These are phyloP conservation scores for Imbricaverruca yamaguchii DNA, from an alignment of 2,888 invertebrate genomes.

Conservation along the genomic window DNA sequence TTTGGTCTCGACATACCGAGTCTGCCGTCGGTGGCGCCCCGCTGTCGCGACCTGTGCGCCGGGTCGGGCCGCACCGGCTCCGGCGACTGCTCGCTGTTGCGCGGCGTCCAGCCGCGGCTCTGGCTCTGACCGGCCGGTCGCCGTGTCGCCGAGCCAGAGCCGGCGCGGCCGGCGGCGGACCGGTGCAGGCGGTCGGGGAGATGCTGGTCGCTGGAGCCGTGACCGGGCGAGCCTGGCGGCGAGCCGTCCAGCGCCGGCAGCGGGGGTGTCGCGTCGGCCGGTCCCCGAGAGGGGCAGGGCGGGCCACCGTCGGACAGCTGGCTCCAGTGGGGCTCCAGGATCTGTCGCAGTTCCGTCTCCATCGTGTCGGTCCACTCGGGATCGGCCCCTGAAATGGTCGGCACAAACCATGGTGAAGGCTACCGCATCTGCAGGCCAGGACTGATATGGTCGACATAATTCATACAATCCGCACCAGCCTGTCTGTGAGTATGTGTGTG, in stretches of 20 bases:
- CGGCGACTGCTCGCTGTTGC: background rate
- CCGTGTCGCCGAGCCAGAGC: slow-evolving; percentile 16
- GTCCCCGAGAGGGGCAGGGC: background rate
- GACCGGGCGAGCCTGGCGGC: background rate
- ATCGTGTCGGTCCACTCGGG: slow-evolving; percentile 33
- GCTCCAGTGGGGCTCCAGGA: slow-evolving; percentile 22
- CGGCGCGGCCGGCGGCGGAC: background rate
- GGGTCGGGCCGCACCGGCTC: background rate
- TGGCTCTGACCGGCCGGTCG: background rate
- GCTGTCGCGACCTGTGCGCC: background rate
- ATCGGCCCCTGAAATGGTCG: slow-evolving; percentile 28
- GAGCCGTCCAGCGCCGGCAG: slow-evolving; percentile 6
- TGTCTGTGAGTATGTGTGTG: too few relatives aligned
- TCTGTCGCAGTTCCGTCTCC: slow-evolving; percentile 31
- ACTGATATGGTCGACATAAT: too few relatives aligned
- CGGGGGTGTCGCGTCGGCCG: background rate
- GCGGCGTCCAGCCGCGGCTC: background rate
- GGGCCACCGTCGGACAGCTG: background rate
- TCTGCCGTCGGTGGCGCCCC: background rate
- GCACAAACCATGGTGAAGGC: too few relatives aligned
- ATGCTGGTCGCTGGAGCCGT: background rate
- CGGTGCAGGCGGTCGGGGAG: background rate
- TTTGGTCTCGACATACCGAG: background rate
- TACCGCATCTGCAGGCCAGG: too few relatives aligned
- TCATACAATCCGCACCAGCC: too few relatives aligned